Base-by-base conservation (phyloP, 2,797 vertebrate species). In the Nannoperca australis region DNA sequence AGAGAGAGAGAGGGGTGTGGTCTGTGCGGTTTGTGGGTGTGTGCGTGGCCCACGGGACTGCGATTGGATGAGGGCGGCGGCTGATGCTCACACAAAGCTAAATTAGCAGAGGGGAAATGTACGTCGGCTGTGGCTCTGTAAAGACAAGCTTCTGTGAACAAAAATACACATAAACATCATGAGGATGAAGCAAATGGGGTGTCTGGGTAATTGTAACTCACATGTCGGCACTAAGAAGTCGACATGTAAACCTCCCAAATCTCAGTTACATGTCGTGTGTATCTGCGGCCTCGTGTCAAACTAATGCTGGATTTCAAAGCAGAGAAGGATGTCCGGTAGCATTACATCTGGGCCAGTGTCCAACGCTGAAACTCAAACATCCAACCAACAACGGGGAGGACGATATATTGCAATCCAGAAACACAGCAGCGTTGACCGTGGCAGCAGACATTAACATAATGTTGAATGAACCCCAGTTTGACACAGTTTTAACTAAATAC, bases 1-100 rank as follows among this genome's bases (percentile, higher is more conserved):
- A 24, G 77, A 70, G 77, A 24, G 77, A 70, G 50, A 68, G 51
- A 59, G 73, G 81, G 85, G 88, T 20, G 92, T 81, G 89, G 88
- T 54, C 70, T 83, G 61, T 3, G 51, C 8, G 14, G 55, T 85
- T 55, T 70, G 38, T 81, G 81, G 74, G 74, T 75, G 73, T 83
- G 81, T 77, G 75, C 1, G 12, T 1, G 5, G 66, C 34, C n/a
- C 66, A 13, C 1, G 14, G 94, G 91, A 91, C 84, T 72, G 32
- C 55, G 58, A 87, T 85, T 89, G 86, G 79, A 71, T 60, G 73
- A 51, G 50, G 27, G 32, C 18, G n/a, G 50, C n/a, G 20, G 65
- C 44, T 56, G 66, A 80, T 56, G 34, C 49, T 64, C 59, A 62
- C 62, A 64, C 70, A 74, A 78, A 73, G 61, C 54, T 44, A 79